A percentile compares a stretch with the other conserved stretches of the same genome.
Evolutionary conservation across 2,797 vertebrate species (phyloP).

Genomic region (Rhynchotus rufescens): DNA sequence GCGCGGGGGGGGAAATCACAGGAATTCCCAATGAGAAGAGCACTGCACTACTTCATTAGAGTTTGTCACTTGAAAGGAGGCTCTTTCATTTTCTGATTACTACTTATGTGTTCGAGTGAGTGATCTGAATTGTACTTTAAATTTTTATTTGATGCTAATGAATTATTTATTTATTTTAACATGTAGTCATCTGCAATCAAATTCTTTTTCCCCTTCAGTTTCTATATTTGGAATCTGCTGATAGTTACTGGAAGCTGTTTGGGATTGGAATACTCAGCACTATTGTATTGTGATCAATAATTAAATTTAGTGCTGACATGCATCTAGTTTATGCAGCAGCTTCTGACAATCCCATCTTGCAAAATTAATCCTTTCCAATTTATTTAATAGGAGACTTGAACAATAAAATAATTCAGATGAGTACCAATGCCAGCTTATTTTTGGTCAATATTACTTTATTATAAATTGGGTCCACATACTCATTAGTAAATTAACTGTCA

Average conservation of each 20-base stretch:
- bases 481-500: conserved; percentile 89
- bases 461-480: conserved; percentile 83
- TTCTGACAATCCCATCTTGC: conserved; percentile 86
- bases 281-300: conserved; percentile 95
- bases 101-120: conserved; percentile 49
- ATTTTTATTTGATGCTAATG: conserved; percentile 79
- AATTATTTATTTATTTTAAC: conserved; percentile 85
- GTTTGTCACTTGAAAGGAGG: conserved; percentile 54
- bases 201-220: conserved; percentile 68
- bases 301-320: conserved; percentile 92
- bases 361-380: conserved; percentile 88
- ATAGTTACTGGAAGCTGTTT: conserved; percentile 88
- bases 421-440: conserved; percentile 81
- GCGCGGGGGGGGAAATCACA: not conserved
- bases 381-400: conserved; percentile 85
- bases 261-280: conserved; percentile 88
- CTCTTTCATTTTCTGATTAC: conserved; percentile 52
- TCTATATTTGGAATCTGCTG: conserved; percentile 88
- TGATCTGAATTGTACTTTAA: conserved; percentile 70
- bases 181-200: conserved; percentile 80
- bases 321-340: conserved; percentile 85
- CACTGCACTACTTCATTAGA: conserved; percentile 48
- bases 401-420: conserved; percentile 85
- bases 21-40: conserved; percentile 19
- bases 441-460: conserved; percentile 85